Evolutionary conservation across 53 echinoderm and acorn worm species (phyloP), one percentile per base, ranked within the genome.

Genomic region (Holothuria scabra): DNA sequence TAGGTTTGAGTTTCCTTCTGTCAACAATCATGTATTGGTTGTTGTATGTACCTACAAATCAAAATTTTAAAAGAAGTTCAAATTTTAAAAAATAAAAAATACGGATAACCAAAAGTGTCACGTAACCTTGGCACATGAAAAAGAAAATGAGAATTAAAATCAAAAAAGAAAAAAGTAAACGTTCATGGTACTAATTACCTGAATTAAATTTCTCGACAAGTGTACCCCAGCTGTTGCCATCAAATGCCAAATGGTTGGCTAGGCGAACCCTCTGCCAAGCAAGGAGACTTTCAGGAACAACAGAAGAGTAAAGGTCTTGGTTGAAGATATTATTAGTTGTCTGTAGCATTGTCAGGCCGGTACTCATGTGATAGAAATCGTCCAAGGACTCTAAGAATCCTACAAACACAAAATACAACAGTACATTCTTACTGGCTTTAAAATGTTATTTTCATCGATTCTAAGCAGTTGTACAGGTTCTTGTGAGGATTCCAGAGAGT

Each of bases 21-120:
- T 97, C 94, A 23, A 97, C 82, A 34, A 97, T 65, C 99, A 97
- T 97, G 84, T 97, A 97, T 67, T 97, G 92, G 68, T 94, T 97
- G 72, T 97, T 97, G 93, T 97, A 97, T 7, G 99, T 94, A 29
- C 99, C 99, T 97, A 80, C 2, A 80, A 86, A 38, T 2, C 55
- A 74, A 33, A 56, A 64, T 55, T 41, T 16, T 2, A 41, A 0
- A 41, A 5, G 14, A 18, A 0, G 18, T 1, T 52, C 2, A 10
- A 8, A 5, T 10, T 52, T 52, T 12, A 52, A 52, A 52, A 52
- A 52, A 52, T 52, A 18, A 12, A 16, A 41, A 52, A 52, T 18
- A 52, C 18, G 52, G 8, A 16, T 52, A 52, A 52, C 52, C 3
- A 52, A 52, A 52, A 52, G 18, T 10, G 5, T 14, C 14, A 52